These are phyloP conservation scores for Bos indicus DNA, from an alignment of 2,113 vertebrate genomes.

Conservation along the genomic window DNA sequence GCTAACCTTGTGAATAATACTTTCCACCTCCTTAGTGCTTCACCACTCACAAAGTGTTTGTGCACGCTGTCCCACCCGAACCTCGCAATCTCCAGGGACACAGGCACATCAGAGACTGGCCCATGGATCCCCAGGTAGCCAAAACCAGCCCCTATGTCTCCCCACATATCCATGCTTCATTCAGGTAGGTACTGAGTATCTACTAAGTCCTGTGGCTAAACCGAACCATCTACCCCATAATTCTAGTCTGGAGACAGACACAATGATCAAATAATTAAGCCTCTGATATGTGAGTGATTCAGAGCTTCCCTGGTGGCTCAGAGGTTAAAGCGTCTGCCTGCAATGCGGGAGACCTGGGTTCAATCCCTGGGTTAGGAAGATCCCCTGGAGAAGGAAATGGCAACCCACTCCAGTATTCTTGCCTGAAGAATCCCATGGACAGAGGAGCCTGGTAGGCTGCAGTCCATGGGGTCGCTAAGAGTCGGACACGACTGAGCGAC, in stretches of 20 bases:
- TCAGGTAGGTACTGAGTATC: background rate
- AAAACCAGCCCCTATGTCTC: background rate
- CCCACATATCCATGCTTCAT: background rate
- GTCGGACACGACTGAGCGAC: no score
- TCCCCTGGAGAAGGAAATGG: no score
- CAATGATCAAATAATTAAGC: background rate
- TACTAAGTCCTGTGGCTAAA: background rate
- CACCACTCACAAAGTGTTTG: background rate
- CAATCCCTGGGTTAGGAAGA: no score
- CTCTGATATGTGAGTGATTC: background rate
- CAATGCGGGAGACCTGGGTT: no score
- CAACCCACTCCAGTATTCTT: no score
- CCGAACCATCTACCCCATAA: background rate
- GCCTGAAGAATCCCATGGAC: no score
- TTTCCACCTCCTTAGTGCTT: background rate
- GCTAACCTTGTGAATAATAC: background rate
- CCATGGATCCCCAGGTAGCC: background rate
- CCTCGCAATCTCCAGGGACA: background rate
- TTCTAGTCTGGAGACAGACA: background rate
- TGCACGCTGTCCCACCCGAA: rapidly evolving
- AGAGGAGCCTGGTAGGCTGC: no score
- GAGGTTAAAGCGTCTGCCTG: no score
- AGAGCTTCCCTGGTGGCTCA: no score
- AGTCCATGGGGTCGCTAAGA: no score
- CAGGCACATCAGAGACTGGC: background rate